Base-by-base conservation (phyloP, 2,113 vertebrate genomes). In the Meleagris gallopavo region DNA sequence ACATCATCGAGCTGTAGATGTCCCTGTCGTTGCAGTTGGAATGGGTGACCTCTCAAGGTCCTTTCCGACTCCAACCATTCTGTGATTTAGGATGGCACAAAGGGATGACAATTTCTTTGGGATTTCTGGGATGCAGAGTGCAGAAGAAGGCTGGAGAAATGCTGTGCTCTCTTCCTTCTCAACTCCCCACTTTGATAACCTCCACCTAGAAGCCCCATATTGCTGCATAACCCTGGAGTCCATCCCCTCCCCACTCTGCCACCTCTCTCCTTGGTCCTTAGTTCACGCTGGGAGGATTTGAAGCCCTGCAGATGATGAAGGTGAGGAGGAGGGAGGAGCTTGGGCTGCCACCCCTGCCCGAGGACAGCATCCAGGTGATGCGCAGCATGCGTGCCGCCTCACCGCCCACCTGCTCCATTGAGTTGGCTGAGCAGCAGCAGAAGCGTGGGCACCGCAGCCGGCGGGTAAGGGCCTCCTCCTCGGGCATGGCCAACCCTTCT, bases 251-350 rank as follows among this genome's bases (percentile, higher is more conserved):
- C 8, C 0, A 0, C 19, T 15, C 2, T 34, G 66, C 54, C 86
- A 22, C 54, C 17, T 50, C 45, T 81, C 58, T 50, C 5, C 4
- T 64, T 13, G 87, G 12, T 34, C 50, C n/a, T 13, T 94, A 99
- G 99, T 99, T 99, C 96, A 99, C 99, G 7, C 90, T 99, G 70
- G 99, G 99, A 8, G 99, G 99, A 10, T 99, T 99, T n/a, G 98
- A 98, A 82, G 98, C 98, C 67, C 98, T 99, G 12, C 99, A 99
- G 97, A 94, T 95, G 64, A 97, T 98, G 98, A 99, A 99, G 97
- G 97, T 98, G 74, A 92, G 95, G 82, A 97, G 97, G 86, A 93
- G 99, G 16, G 97, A 98, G 87, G 98, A 98, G 50, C 77, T 99
- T 93, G 97, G 97, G 83, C 97, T 99, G 65, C 98, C 98, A 0